Base-by-base conservation (phyloP, 2,113 vertebrate species). In the Rhombomys opimus region DNA sequence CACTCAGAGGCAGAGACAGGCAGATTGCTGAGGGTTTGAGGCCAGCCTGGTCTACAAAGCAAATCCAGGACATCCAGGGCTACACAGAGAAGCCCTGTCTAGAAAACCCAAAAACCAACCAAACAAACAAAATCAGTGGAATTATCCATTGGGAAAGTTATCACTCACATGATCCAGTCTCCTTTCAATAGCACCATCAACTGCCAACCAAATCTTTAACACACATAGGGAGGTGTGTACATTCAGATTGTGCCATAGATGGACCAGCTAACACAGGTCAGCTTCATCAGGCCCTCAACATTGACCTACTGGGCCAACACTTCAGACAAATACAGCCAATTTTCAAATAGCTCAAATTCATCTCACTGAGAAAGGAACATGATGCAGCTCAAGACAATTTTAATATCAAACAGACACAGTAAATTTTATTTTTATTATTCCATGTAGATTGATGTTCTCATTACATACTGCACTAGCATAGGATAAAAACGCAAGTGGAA, bases 341-440 rank as follows among this genome's bases (percentile, higher is more conserved):
- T 95, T 85, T 95, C 75, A 94, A 80, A n/a, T 41, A 76, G n/a
- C 91, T 96, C 93, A 76, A 73, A 97, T 65, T 67, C 63, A 90
- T 95, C 72, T 93, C 72, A 57, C 76, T 46, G 57, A 89, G 91
- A 41, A 87, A 41, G 50, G 67, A 73, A n/a, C n/a, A 4, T 7
- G 59, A 14, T 81, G 63, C 15, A 35, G 82, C 63, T 92, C 80
- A 91, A 95, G 72, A 77, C 30, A 27, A 68, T 92, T 63, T 94
- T 97, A 95, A 96, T 96, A 94, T 97, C 92, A 75, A 77, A 23
- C 95, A 96, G 78, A 96, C 32, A 95, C 73, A 90, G 86, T 97
- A 97, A 98, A 98, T 98, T 98, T 98, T 46, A 96, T 54, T 90
- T 97, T 97, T 98, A 98, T 98, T 98, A 97, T 98, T 87, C 97